Evolutionary conservation across 2,797 vertebrate genomes (phyloP).

Genomic region (Tokudaia tokunoshimensis): DNA sequence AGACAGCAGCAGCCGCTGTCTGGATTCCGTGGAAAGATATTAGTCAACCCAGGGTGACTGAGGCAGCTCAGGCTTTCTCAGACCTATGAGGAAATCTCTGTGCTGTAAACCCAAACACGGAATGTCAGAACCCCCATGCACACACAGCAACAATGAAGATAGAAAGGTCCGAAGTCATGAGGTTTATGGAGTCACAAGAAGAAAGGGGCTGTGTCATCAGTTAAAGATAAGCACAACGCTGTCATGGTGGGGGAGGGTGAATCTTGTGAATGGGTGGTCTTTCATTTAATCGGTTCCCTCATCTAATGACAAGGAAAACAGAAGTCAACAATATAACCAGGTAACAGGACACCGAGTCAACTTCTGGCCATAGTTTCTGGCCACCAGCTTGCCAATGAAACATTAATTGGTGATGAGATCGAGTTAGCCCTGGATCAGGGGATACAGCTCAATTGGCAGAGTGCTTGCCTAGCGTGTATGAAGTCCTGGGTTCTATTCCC

Average conservation of each 20-base stretch:
- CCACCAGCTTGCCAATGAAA: background rate
- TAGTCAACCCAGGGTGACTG: background rate
- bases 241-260: fast-evolving
- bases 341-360: background rate
- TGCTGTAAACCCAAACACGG: background rate
- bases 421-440: background rate
- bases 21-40: background rate
- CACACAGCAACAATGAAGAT: fast-evolving
- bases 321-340: background rate
- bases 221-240: background rate
- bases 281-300: background rate
- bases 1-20: background rate
- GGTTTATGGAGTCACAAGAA: background rate
- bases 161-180: background rate
- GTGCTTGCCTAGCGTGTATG: background rate
- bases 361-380: background rate
- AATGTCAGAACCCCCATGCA: too few relatives aligned
- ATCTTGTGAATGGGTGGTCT: fast-evolving
- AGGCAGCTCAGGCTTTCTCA: background rate
- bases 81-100: background rate
- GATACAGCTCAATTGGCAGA: background rate
- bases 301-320: background rate
- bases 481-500: background rate
- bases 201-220: background rate
- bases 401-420: background rate